These are phyloP conservation scores for Acanthurus leucopareius DNA, from an alignment of 2,797 vertebrate species.

Conservation along the genomic window DNA sequence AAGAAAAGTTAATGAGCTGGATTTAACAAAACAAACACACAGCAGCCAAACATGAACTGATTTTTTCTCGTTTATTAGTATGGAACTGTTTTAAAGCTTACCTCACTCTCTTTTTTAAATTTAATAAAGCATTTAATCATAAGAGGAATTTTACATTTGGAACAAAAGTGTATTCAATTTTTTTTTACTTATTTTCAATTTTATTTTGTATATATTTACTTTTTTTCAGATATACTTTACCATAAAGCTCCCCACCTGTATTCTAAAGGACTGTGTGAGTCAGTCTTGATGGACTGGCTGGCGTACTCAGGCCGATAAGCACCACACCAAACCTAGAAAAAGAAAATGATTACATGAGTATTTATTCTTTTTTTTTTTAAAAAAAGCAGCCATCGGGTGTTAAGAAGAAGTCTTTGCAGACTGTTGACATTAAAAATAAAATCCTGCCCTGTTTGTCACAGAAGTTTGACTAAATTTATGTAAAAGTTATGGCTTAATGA, in stretches of 20 bases:
- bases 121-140: too few species aligned
- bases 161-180: too few species aligned
- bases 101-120: neutral
- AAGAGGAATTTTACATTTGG: too few species aligned
- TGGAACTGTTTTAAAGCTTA: neutral
- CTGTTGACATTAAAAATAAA: neutral
- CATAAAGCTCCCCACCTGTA: conserved; percentile 88
- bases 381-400: neutral
- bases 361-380: too few species aligned
- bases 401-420: neutral
- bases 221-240: too few species aligned
- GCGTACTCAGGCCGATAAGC: conserved; percentile 97
- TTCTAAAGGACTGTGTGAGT: conserved; percentile 95
- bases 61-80: neutral
- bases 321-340: conserved; percentile 94
- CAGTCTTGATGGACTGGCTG: conserved; percentile 95
- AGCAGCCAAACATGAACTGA: neutral
- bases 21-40: neutral
- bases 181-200: too few species aligned
- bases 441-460: too few species aligned
- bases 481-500: too few species aligned
- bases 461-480: too few species aligned
- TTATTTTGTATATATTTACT: too few species aligned
- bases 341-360: neutral
- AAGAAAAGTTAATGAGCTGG: neutral